Evolutionary conservation across 2,113 vertebrate genomes (phyloP), one percentile per base, ranked within the genome.

Genomic region (Eptatretus burgeri): DNA sequence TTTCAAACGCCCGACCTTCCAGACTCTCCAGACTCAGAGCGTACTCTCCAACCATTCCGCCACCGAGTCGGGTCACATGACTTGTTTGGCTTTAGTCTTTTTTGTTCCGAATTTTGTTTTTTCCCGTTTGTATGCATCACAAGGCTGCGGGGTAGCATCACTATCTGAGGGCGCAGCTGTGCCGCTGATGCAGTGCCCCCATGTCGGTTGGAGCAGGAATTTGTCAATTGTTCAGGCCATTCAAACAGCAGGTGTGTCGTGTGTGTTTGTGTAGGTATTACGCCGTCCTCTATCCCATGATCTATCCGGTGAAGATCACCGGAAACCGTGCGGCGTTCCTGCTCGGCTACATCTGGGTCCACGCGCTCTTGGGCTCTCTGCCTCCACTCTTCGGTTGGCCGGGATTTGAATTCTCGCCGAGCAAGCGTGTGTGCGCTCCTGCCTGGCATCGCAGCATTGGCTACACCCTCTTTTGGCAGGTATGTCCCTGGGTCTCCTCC

Each of bases 251-350:
- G 27, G 27, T 41, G 3, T 41, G 27, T 41, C 27, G 7, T 60
- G 10, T n/a, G 56, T 11, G 64, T 50, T 51, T 52, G 56, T 2
- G 9, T 70, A 98, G 93, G 72, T 98, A 98, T 74, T 96, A 98
- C 0, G 93, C 93, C 2, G 93, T 98, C 13, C 75, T 98, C 18
- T 98, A 96, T 71, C 93, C 93, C 0, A 98, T 98, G 93, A 78
- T 93, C 68, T 98, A 98, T 72, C 93, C 89, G 0, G 89, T 84
- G 86, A 98, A 98, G 80, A 89, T 98, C 70, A 93, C 88, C 0
- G 88, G 88, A 56, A 93, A 89, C 75, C 78, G 93, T 14, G 89
- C 85, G 0, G 80, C 82, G 8, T 72, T 93, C 16, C 85, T 78
- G 20, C 83, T 98, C 1, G 76, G 75, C 63, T 96, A 98, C 0